Percentiles rank a stretch among this genome's conserved stretches.
Conservation (phyloP, 2,113 vertebrate genomes). For the Leuciscus idus region DNA sequence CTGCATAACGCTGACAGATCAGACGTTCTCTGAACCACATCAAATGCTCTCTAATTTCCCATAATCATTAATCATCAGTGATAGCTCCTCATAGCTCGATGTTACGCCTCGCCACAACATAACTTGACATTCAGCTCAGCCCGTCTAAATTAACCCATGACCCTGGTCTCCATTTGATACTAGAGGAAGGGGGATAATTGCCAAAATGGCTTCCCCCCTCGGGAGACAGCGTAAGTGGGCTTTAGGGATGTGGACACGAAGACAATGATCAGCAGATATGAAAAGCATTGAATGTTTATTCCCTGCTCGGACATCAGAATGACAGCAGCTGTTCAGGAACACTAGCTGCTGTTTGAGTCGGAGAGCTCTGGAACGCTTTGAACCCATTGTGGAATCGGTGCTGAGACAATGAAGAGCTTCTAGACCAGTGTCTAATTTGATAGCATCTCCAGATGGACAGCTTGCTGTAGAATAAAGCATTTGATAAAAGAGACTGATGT, state of each 20-base stretch:
- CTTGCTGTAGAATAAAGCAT: conserved; percentile 43
- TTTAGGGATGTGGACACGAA: conserved; percentile 34
- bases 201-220: conserved; percentile 12
- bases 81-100: conserved; percentile 19
- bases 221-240: conserved; percentile 23
- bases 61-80: conserved; percentile 41
- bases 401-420: conserved; percentile 28
- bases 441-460: conserved; percentile 43
- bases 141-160: conserved; percentile 39
- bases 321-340: conserved; percentile 19
- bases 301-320: conserved; percentile 4
- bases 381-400: conserved; percentile 33
- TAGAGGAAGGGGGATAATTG: conserved; percentile 37
- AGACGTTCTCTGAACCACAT: conserved; percentile 11
- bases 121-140: conserved; percentile 34
- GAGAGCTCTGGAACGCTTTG: conserved; percentile 11
- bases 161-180: conserved; percentile 31
- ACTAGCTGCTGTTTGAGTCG: conserved; percentile 36
- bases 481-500: conserved; percentile 30
- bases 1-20: background rate
- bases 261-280: conserved; percentile 37
- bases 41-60: conserved; percentile 34
- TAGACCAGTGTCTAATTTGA: conserved; percentile 39
- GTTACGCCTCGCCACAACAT: conserved; percentile 9
- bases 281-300: conserved; percentile 35